Evolutionary conservation across 2,797 vertebrate species (phyloP).

Genomic region (Channallabes apus): DNA sequence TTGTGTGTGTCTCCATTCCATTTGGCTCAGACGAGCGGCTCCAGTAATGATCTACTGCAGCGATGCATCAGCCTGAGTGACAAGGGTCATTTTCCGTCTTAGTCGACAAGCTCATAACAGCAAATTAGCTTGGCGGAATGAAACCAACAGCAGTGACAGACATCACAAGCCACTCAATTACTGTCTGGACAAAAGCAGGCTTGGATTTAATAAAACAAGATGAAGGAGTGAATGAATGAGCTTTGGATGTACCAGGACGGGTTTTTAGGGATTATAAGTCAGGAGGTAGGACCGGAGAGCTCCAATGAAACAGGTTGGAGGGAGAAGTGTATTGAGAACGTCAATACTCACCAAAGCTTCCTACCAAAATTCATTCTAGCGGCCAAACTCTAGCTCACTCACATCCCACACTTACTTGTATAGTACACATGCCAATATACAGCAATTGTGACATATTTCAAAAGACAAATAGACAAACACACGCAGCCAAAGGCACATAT

Average conservation of each 20-base stretch:
- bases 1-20: slow-evolving; percentile 38
- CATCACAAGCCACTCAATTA: slow-evolving; percentile 63
- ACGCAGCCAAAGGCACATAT: not conserved
- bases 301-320: not conserved
- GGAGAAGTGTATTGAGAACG: slow-evolving; percentile 2
- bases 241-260: slow-evolving; percentile 9
- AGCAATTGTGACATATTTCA: slow-evolving; percentile 11
- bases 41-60: slow-evolving; percentile 54
- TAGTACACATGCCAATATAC: not conserved
- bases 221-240: slow-evolving; percentile 36
- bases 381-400: not conserved
- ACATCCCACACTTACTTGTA: not conserved
- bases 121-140: slow-evolving; percentile 47
- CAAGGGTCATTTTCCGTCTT: slow-evolving; percentile 52
- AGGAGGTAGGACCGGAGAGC: not conserved
- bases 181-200: slow-evolving; percentile 40
- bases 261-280: slow-evolving; percentile 17
- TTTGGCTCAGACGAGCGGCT: slow-evolving; percentile 45
- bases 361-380: slow-evolving; percentile 11
- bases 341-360: not conserved
- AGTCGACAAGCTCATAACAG: slow-evolving; percentile 45
- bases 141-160: slow-evolving; percentile 56
- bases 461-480: not conserved
- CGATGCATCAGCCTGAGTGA: slow-evolving; percentile 43
- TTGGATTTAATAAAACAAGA: slow-evolving; percentile 25